These are phyloP conservation scores for Noturus placidus DNA, from an alignment of 2,113 vertebrate species.

Conservation along the genomic window DNA sequence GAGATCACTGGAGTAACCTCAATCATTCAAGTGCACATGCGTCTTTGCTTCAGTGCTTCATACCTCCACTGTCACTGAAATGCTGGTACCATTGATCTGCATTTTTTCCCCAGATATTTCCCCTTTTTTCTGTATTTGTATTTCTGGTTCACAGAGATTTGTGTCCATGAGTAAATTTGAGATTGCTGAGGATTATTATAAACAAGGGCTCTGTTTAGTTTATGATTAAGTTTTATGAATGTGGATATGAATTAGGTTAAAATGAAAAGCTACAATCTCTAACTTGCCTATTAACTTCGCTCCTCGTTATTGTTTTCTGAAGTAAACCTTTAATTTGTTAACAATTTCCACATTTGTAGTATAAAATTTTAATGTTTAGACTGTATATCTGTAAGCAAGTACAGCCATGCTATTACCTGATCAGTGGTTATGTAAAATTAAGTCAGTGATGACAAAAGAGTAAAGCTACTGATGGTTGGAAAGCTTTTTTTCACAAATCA, in stretches of 20 bases:
- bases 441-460: neutral
- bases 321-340: neutral
- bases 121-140: neutral
- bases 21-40: constrained; percentile 78
- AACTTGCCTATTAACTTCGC: neutral
- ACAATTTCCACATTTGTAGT: neutral
- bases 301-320: neutral
- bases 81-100: neutral
- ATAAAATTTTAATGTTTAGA: neutral
- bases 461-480: neutral
- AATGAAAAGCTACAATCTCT: neutral
- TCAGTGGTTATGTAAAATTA: neutral
- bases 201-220: neutral
- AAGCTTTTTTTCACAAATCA: neutral
- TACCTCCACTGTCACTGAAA: constrained; percentile 56
- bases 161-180: neutral
- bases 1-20: constrained; percentile 77
- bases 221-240: neutral
- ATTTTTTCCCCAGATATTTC: neutral
- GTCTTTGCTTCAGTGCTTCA: constrained; percentile 72
- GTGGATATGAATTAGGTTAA: neutral
- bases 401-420: neutral
- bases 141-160: neutral
- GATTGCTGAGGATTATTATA: neutral
- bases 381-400: neutral